Conservation (phyloP, 2,888 invertebrate genomes). For the Agonopterix subpropinquella region DNA sequence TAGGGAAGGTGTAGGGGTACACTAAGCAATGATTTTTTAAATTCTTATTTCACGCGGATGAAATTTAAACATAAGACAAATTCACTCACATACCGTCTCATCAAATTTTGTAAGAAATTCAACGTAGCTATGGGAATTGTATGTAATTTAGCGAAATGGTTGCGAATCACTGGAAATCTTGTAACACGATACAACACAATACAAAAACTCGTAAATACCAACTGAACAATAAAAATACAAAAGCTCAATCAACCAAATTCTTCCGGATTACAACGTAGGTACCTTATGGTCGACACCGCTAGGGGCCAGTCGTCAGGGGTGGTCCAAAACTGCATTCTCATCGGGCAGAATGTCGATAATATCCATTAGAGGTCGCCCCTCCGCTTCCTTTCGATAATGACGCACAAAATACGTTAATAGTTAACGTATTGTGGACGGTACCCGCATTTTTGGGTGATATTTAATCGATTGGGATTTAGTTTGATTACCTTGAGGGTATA, state of each 20-base stretch:
- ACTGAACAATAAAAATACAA: too few species aligned
- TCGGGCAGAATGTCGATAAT: conserved; percentile 38
- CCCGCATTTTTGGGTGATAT: conserved; percentile 1
- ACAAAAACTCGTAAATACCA: too few species aligned
- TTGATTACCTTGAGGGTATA: not conserved
- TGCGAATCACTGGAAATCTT: too few species aligned
- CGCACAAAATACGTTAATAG: conserved; percentile 28
- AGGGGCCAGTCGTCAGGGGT: conserved; percentile 28
- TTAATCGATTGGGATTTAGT: conserved; percentile 1
- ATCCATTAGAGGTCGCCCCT: conserved; percentile 36
- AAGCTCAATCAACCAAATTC: not conserved
- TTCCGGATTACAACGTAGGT: not conserved
- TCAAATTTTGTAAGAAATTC: too few species aligned
- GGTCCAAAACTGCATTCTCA: conserved; percentile 46
- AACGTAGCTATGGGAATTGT: too few species aligned
- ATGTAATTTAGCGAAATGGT: too few species aligned
- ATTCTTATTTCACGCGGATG: too few species aligned
- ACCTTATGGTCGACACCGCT: not conserved
- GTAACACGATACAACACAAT: too few species aligned
- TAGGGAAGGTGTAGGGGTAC: too few species aligned
- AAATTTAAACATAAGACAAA: too few species aligned
- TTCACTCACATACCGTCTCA: too few species aligned
- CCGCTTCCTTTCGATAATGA: conserved; percentile 20
- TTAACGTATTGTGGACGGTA: conserved; percentile 25
- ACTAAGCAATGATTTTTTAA: too few species aligned